Base-by-base conservation (phyloP, 2,113 vertebrate genomes). In the Panthera tigris region DNA sequence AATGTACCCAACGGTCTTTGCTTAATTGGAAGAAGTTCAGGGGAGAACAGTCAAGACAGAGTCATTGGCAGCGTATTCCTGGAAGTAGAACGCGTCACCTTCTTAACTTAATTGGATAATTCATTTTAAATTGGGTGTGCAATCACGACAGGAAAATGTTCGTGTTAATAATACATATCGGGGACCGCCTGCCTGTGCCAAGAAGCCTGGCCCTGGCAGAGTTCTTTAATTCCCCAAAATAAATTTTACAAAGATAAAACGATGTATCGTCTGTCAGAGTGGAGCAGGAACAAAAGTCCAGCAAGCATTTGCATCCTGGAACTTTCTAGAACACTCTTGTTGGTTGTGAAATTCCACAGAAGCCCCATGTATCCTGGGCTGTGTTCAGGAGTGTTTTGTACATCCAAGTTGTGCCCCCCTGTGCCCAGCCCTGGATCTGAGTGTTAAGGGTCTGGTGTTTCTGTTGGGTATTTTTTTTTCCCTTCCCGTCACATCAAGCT, bases 31-130 rank as follows among this genome's bases (percentile, higher is more conserved):
- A 86, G 29, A 87, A 88, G 29, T 92, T 76, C 50, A 25, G 52
- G 93, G 83, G 83, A 50, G 74, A 57, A n/a, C 63, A 61, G 87
- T 87, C 29, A 68, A 76, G 96, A 69, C 93, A 87, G 33, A 95
- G 84, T n/a, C 79, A 7, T 25, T 48, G 92, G 86, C 90, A 83
- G 25, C 50, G 2, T 71, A 45, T 76, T 87, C 83, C 86, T 81
- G 94, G 97, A 95, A 87, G 95, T 21, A 19, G 52, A 71, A 27
- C 0, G 0, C 69, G 29, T 73, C 94, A 45, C 87, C 96, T 92
- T 94, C 87, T 92, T 76, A 69, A 52, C 89, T 27, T 97, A 94
- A 96, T 73, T 73, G 94, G 94, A 39, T 85, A 84, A 91, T 96
- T 94, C 71, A 2, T 92, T 96, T 96, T 92, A 71, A 95, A 85